A percentile compares a stretch with the other conserved stretches of the same genome.
These are phyloP conservation scores for Drosophila nannoptera DNA, from an alignment of 1,140 invertebrate genomes.

Conservation along the genomic window DNA sequence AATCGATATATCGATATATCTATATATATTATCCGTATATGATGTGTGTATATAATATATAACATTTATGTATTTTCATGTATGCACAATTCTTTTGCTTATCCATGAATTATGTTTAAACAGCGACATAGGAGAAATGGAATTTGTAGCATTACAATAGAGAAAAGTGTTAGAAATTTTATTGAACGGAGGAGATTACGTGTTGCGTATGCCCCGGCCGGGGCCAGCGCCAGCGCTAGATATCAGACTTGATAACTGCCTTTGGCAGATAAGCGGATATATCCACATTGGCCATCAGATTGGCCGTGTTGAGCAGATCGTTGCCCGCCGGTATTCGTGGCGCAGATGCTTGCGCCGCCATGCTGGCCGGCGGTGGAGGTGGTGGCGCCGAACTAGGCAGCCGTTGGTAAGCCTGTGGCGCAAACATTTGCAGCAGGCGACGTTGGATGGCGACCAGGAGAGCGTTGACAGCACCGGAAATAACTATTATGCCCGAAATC, in stretches of 20 bases:
- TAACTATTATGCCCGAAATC: constrained; percentile 94
- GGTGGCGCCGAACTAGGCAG: neutral
- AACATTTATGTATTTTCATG: constrained; percentile 21
- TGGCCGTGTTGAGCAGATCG: constrained; percentile 63
- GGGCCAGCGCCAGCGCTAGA: constrained; percentile 23
- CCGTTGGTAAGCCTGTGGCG: constrained; percentile 53
- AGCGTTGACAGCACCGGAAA: constrained; percentile 82
- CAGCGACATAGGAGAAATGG: neutral
- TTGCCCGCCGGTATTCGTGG: constrained; percentile 33
- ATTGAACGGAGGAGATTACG: constrained; percentile 39
- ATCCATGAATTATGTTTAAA: constrained; percentile 28
- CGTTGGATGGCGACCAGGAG: constrained; percentile 43
- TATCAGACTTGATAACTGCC: constrained; percentile 37
- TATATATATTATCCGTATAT: constrained; percentile 32
- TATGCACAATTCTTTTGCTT: constrained; percentile 47
- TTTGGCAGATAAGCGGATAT: constrained; percentile 66
- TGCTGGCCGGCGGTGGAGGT: neutral
- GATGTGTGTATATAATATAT: constrained; percentile 14
- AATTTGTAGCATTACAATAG: constrained; percentile 8
- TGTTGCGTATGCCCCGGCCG: neutral
- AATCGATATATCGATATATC: constrained; percentile 5
- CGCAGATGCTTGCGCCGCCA: neutral
- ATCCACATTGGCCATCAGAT: constrained; percentile 65
- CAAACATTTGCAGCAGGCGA: constrained; percentile 46
- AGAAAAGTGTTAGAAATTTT: constrained; percentile 4